These are phyloP conservation scores for Clarias pachynema DNA, from an alignment of 2,797 vertebrate species.

Conservation along the genomic window DNA sequence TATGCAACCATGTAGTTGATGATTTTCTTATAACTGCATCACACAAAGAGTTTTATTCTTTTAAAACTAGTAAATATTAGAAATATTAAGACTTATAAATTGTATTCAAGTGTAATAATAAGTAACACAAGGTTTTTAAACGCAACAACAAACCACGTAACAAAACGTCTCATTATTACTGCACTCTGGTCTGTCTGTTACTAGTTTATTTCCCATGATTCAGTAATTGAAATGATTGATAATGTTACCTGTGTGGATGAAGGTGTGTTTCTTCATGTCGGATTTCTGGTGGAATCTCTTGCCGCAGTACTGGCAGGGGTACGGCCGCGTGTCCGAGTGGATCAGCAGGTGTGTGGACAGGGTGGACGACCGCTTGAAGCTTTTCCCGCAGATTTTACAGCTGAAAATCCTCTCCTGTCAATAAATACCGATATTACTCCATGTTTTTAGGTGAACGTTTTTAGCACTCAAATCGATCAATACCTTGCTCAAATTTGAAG, in stretches of 20 bases:
- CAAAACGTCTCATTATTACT: no score
- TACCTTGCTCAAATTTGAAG: neutral
- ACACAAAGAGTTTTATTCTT: neutral
- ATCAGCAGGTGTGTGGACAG: constrained; percentile 85
- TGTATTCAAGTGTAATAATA: no score
- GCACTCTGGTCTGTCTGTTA: neutral
- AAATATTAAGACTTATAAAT: no score
- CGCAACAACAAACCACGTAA: no score
- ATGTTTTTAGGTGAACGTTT: neutral
- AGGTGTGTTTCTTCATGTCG: constrained; percentile 85
- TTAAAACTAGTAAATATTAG: neutral
- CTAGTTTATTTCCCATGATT: neutral
- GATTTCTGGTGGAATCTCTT: constrained; percentile 77
- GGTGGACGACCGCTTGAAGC: constrained; percentile 95
- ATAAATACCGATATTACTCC: neutral
- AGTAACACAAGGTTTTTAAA: no score
- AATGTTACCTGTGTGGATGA: constrained; percentile 83
- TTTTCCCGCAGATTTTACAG: constrained; percentile 98
- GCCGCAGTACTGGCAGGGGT: constrained; percentile 68
- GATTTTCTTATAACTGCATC: neutral
- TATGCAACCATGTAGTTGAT: neutral
- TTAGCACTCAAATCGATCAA: neutral
- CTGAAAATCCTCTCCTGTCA: constrained; percentile 96
- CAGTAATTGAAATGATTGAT: neutral
- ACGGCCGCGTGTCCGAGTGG: constrained; percentile 72